A percentile compares a stretch with the other conserved stretches of the same genome.
Conservation (phyloP, 1,140 invertebrate genomes). For the Lepeophtheirus salmonis region DNA sequence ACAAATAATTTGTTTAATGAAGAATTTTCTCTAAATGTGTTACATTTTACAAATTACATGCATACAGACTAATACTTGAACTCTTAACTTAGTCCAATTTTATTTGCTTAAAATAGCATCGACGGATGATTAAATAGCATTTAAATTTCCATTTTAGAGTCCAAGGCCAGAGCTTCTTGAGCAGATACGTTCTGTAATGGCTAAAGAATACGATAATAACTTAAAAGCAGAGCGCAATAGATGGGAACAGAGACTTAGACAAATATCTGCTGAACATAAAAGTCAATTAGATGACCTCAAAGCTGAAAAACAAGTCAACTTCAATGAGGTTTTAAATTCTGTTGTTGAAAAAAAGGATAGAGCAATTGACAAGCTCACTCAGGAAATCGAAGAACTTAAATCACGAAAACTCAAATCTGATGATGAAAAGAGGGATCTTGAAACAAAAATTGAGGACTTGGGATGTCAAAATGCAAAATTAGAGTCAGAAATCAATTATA, state of each 20-base stretch:
- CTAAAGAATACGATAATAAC: neutral
- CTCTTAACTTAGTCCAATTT: neutral
- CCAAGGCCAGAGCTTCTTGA: constrained; percentile 9
- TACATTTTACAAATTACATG: neutral
- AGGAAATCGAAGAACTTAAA: neutral
- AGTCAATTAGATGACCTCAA: neutral
- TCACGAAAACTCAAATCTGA: neutral
- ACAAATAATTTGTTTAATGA: neutral
- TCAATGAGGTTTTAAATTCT: constrained; percentile 8
- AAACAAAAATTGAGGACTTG: neutral
- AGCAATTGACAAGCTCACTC: neutral
- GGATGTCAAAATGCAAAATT: neutral
- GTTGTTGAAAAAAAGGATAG: constrained; percentile 10
- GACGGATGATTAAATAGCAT: neutral
- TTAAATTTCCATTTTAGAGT: constrained; percentile 10
- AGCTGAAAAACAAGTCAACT: constrained; percentile 6
- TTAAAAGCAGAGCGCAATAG: constrained; percentile 1
- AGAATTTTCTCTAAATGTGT: neutral
- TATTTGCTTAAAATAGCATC: neutral
- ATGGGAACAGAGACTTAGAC: neutral
- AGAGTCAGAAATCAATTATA: neutral
- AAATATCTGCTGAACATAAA: constrained; percentile 3
- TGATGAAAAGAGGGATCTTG: neutral
- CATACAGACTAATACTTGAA: neutral
- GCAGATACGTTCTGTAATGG: neutral